Conservation (phyloP, 2,888 invertebrate species). For the Ectobius pallidus region DNA sequence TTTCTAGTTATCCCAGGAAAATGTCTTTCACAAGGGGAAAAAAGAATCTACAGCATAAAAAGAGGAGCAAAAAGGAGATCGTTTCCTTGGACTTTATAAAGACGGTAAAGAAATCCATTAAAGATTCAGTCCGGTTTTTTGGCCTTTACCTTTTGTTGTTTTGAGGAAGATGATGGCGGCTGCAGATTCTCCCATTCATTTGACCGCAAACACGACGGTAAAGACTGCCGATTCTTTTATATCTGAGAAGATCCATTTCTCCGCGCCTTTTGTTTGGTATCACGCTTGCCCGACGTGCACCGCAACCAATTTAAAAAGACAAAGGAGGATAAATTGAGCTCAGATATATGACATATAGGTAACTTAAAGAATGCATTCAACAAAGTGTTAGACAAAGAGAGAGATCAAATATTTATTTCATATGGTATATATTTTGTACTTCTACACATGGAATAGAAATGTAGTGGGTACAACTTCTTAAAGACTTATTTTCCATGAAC, state of each 20-base stretch:
- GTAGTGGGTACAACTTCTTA: too few relatives aligned
- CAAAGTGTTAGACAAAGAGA: too few relatives aligned
- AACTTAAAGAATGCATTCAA: background rate
- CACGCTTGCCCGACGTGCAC: background rate
- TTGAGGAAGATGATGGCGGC: background rate
- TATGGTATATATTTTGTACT: too few relatives aligned
- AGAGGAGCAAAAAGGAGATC: background rate
- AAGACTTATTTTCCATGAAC: too few relatives aligned
- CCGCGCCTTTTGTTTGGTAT: background rate
- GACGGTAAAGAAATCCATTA: background rate
- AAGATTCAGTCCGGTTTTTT: background rate
- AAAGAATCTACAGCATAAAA: background rate
- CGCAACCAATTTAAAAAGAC: constrained; percentile 15
- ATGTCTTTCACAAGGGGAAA: background rate
- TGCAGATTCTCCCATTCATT: background rate
- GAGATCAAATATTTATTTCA: too few relatives aligned
- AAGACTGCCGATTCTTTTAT: constrained; percentile 8
- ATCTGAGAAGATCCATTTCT: constrained; percentile 12
- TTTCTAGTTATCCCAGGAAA: background rate
- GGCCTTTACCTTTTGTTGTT: background rate
- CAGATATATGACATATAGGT: background rate
- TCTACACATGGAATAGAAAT: too few relatives aligned
- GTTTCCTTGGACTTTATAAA: background rate
- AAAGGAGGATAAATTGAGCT: constrained; percentile 12
- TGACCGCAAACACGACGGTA: constrained; percentile 7